Evolutionary conservation across 2,797 vertebrate genomes (phyloP).

Genomic region (Morus bassanus): DNA sequence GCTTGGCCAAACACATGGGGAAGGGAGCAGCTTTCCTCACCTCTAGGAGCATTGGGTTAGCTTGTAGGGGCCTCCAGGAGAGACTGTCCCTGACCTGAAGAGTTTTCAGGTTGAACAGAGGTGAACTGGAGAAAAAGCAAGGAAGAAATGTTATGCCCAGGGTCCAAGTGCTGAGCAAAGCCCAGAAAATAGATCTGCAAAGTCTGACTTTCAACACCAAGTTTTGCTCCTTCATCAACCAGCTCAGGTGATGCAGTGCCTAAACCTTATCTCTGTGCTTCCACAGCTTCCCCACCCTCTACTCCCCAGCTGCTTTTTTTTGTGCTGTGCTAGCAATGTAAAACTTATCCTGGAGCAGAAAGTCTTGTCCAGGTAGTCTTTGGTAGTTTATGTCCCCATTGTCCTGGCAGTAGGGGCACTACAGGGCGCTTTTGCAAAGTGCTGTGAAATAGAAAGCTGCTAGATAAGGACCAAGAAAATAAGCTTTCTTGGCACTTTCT

Average conservation of each 20-base stretch:
- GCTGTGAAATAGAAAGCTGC: neutral
- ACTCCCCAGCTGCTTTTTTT: rapidly evolving
- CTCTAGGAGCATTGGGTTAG: neutral
- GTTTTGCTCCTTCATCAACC: neutral
- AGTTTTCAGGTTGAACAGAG: neutral
- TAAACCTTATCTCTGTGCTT: neutral
- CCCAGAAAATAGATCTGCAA: neutral
- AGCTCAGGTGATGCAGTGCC: neutral
- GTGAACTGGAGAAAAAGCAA: neutral
- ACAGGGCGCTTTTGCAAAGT: neutral
- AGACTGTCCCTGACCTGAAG: neutral
- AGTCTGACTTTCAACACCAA: neutral
- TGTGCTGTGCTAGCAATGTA: neutral
- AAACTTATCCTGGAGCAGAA: neutral
- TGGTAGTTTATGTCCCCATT: neutral
- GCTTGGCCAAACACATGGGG: neutral
- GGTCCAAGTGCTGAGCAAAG: neutral
- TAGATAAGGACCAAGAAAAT: neutral
- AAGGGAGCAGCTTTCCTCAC: neutral
- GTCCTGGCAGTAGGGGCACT: neutral
- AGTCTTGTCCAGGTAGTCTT: neutral
- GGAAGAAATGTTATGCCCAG: neutral
- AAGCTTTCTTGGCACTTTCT: neutral
- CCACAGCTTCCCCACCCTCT: neutral
- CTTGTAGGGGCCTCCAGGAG: neutral